These are phyloP conservation scores for Heteractis magnifica DNA, from an alignment of 92 coral and sea anemone genomes.

Conservation along the genomic window DNA sequence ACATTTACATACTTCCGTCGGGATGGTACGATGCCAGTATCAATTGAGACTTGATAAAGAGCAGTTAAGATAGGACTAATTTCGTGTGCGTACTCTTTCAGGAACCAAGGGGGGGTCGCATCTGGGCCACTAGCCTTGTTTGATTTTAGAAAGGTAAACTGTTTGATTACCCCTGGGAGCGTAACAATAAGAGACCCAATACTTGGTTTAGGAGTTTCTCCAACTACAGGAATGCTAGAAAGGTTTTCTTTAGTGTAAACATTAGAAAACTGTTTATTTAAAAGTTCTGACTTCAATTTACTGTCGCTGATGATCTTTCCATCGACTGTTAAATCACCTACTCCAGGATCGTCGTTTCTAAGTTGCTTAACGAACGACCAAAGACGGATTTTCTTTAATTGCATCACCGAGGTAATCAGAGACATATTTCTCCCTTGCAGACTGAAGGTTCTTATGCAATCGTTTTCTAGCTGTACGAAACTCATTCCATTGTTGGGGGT, in stretches of 20 bases:
- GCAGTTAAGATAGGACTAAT: slow-evolving; percentile 38
- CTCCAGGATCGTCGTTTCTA: slow-evolving; percentile 40
- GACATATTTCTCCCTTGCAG: slow-evolving; percentile 37
- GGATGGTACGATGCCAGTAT: slow-evolving; percentile 42
- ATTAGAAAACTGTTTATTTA: slow-evolving; percentile 41
- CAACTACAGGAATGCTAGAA: slow-evolving; percentile 17
- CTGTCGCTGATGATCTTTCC: slow-evolving; percentile 23
- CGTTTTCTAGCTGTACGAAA: slow-evolving; percentile 37
- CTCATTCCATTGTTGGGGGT: slow-evolving; percentile 29
- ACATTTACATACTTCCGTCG: slow-evolving; percentile 63
- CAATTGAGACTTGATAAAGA: slow-evolving; percentile 41
- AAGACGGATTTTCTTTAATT: slow-evolving; percentile 24
- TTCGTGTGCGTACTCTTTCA: slow-evolving; percentile 45
- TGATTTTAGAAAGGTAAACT: slow-evolving; percentile 34
- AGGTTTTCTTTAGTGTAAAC: slow-evolving; percentile 35
- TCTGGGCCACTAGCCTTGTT: slow-evolving; percentile 59
- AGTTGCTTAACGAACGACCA: slow-evolving; percentile 40
- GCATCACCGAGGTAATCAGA: slow-evolving; percentile 51
- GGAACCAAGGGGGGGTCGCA: slow-evolving; percentile 67
- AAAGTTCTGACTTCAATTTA: slow-evolving; percentile 27
- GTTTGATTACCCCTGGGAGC: slow-evolving; percentile 44
- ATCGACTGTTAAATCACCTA: slow-evolving; percentile 38
- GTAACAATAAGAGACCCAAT: slow-evolving; percentile 38
- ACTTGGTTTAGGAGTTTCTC: slow-evolving; percentile 28
- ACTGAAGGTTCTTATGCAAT: slow-evolving; percentile 33